Percentiles rank a stretch among this genome's conserved stretches.
phyloP scores from a whole-genome alignment of 2,797 vertebrate genomes.

The Tapera naevia region DNA sequence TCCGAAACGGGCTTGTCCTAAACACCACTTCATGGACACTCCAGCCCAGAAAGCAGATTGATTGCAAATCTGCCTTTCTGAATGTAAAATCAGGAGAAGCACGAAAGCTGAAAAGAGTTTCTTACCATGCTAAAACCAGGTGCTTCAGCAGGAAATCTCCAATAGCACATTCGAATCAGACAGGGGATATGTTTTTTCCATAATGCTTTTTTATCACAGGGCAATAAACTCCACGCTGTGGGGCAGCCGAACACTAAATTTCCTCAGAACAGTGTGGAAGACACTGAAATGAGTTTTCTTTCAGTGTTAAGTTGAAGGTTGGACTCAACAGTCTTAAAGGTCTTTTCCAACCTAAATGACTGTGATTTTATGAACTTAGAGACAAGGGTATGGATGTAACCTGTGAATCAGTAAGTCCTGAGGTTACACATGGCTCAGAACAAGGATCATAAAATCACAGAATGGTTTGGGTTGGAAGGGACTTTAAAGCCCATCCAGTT shows the following conservation, averaged over 20 bases:
- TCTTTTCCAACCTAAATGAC: too few species aligned
- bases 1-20: background rate
- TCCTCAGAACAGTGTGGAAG: background rate
- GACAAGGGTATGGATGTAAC: background rate
- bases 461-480: too few species aligned
- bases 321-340: too few species aligned
- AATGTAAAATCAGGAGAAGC: background rate
- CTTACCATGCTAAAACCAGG: accelerated
- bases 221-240: background rate
- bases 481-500: too few species aligned
- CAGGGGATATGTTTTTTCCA: background rate
- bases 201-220: background rate
- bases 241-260: background rate
- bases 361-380: background rate
- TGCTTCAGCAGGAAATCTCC: background rate
- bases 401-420: background rate
- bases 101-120: background rate
- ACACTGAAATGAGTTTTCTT: background rate
- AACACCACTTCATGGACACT: background rate
- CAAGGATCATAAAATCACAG: too few species aligned
- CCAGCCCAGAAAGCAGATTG: background rate
- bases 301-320: too few species aligned
- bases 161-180: background rate
- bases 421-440: background rate
- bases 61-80: accelerated